These are phyloP conservation scores for Synergus gifuensis DNA, from an alignment of 2,888 invertebrate species.

Conservation along the genomic window DNA sequence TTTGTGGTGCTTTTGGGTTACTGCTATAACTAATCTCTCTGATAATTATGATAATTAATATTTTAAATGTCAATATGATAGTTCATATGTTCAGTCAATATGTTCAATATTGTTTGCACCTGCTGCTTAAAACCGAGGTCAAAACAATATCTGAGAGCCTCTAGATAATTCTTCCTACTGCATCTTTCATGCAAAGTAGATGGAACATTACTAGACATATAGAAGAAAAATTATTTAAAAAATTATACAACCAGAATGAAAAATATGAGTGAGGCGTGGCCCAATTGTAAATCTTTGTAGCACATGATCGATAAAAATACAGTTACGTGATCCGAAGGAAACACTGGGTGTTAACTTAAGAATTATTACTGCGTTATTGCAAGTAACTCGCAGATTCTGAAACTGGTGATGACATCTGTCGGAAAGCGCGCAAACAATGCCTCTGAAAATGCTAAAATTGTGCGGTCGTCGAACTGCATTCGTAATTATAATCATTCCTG, in stretches of 20 bases:
- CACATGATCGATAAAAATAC: conserved; percentile 37
- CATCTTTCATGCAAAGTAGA: neutral
- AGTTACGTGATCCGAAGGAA: conserved; percentile 37
- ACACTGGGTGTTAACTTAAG: conserved; percentile 26
- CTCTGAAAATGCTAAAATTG: conserved; percentile 23
- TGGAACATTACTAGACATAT: neutral
- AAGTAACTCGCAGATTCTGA: neutral
- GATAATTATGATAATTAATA: neutral
- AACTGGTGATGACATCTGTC: conserved; percentile 16
- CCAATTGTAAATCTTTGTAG: conserved; percentile 24
- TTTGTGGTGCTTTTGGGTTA: neutral
- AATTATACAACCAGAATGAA: neutral
- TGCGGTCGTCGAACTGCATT: conserved; percentile 28
- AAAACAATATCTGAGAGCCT: neutral
- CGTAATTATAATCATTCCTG: conserved; percentile 18
- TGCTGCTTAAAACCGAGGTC: neutral
- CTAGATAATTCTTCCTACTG: neutral
- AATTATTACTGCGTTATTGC: conserved; percentile 17
- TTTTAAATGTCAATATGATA: neutral
- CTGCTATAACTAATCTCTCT: neutral
- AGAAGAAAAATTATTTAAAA: neutral
- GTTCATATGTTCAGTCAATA: neutral
- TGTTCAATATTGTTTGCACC: neutral
- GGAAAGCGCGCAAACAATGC: neutral
- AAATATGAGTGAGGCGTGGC: conserved; percentile 19